Evolutionary conservation across 2,113 vertebrate species (phyloP), one percentile per base, ranked within the genome.

Genomic region (Neogobius melanostomus): DNA sequence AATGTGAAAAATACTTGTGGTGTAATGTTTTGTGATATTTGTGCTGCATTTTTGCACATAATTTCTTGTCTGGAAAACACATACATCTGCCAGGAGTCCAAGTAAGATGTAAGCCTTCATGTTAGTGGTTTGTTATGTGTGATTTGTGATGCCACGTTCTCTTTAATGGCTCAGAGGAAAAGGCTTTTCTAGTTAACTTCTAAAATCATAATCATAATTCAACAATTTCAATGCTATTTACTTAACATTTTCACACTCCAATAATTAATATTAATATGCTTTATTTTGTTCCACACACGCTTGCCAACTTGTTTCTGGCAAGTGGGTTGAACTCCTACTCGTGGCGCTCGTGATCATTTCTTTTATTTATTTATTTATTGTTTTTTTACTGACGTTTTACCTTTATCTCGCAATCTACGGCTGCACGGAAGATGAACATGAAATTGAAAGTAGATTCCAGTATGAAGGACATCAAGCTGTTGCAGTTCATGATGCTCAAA

Each of bases 371-470:
- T 57, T 36, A 2, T 36, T 36, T 36, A 2, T 36, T 36, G 1
- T 36, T 36, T 36, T 36, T 36, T 36, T 36, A 36, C 28, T 36
- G 28, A 36, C 28, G 28, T 3, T 36, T 36, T 66, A 53, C 51
- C 72, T 62, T 52, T 51, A 56, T 52, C 49, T 66, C 8, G 53
- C 44, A 12, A 69, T 64, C 42, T 46, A 36, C 46, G 28, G 53
- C n/a, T 36, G 53, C 17, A 28, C 66, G 10, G 68, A 46, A 17
- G 45, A 21, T 64, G 57, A 65, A 44, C 57, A 21, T 64, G 68
- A 74, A 56, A 47, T 11, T 16, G 17, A 77, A 17, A 47, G 46
- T 61, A 59, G 61, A 69, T 68, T 46, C 6, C 45, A 14, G 60
- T 59, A 45, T 59, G 12, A 44, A 21, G 42, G 15, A 11, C 42